These are phyloP conservation scores for Lepus americanus DNA, from an alignment of 2,113 vertebrate genomes.

Conservation along the genomic window DNA sequence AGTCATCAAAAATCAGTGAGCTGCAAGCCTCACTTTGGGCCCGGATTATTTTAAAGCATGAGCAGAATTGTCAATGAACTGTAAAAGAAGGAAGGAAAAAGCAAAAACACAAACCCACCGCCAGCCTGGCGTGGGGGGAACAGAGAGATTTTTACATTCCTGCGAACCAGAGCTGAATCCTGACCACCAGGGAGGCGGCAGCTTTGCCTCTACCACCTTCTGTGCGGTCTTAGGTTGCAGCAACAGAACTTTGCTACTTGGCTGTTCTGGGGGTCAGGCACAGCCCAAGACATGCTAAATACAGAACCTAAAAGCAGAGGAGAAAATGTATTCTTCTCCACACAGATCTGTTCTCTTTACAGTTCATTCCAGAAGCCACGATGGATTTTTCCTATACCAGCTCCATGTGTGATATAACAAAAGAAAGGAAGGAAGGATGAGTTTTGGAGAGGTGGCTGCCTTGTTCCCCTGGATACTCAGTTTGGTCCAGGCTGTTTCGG, in stretches of 20 bases:
- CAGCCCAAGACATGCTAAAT: constrained; percentile 80
- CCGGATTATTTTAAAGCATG: constrained; percentile 82
- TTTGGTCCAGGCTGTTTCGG: constrained; percentile 4
- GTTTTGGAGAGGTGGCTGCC: constrained; percentile 63
- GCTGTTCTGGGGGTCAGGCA: constrained; percentile 56
- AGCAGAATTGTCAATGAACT: constrained; percentile 82
- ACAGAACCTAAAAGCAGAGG: constrained; percentile 53
- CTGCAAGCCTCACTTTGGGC: constrained; percentile 76
- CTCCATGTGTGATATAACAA: constrained; percentile 78
- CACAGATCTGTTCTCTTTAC: constrained; percentile 78
- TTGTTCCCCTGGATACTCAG: constrained; percentile 14
- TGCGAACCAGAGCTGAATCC: constrained; percentile 54
- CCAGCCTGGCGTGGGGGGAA: constrained; percentile 45
- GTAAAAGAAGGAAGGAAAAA: constrained; percentile 62
- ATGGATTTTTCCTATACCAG: constrained; percentile 80
- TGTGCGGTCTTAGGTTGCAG: constrained; percentile 51
- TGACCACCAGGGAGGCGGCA: neutral
- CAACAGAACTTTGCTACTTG: constrained; percentile 61
- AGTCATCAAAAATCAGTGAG: constrained; percentile 85
- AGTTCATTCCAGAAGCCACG: constrained; percentile 80
- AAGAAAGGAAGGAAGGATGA: constrained; percentile 55
- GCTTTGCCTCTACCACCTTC: constrained; percentile 53
- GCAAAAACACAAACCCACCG: constrained; percentile 48
- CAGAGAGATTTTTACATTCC: constrained; percentile 52
- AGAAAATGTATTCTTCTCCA: constrained; percentile 82